Percentiles rank a stretch among this genome's conserved stretches.
These are phyloP conservation scores for Rhinella marina DNA, from an alignment of 2,797 vertebrate species.

Conservation along the genomic window DNA sequence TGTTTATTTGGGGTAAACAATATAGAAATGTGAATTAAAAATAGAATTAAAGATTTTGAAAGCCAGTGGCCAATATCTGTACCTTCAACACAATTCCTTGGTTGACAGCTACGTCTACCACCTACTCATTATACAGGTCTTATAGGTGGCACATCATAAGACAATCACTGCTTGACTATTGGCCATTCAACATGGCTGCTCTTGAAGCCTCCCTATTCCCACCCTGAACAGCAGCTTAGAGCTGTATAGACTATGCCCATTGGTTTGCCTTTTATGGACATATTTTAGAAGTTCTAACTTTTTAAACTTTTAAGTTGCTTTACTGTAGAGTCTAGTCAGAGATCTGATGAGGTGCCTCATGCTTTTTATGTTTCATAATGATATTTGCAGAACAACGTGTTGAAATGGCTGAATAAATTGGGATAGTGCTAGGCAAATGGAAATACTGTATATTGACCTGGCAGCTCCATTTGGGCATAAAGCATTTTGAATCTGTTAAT, in stretches of 20 bases:
- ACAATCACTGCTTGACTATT: no score
- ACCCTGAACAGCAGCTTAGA: no score
- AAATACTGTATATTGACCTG: conserved; percentile 31
- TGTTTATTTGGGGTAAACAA: no score
- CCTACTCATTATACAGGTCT: not conserved
- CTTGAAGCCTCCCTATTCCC: no score
- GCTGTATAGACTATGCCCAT: not conserved
- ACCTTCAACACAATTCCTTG: no score
- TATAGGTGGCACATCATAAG: no score
- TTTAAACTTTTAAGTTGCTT: not conserved
- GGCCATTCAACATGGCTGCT: no score
- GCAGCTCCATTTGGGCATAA: conserved; percentile 8
- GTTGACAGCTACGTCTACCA: not conserved
- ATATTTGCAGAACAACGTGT: conserved; percentile 12
- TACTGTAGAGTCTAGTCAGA: not conserved
- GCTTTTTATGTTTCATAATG: conserved; percentile 23
- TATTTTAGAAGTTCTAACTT: not conserved
- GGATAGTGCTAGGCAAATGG: conserved; percentile 31
- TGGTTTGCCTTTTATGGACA: not conserved
- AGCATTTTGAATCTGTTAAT: conserved; percentile 31
- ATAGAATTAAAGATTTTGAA: no score
- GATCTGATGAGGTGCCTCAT: not conserved
- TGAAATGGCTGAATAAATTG: conserved; percentile 38
- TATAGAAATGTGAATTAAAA: no score
- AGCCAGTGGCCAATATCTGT: no score